Conservation (phyloP, 2,888 invertebrate species). For the Loripinus fragilis region DNA sequence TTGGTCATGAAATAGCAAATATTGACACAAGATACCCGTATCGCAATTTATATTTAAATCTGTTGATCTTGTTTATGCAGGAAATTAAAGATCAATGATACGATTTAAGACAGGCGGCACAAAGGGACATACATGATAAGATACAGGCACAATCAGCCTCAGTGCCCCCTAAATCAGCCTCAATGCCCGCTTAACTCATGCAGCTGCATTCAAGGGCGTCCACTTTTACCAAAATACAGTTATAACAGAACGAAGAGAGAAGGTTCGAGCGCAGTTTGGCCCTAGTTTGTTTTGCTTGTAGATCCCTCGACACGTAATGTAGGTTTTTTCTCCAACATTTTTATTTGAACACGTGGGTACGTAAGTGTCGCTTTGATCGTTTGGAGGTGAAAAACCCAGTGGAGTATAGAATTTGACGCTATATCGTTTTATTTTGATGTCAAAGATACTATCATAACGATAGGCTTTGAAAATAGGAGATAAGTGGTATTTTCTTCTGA, state of each 20-base stretch:
- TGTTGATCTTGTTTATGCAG: conserved; percentile 1
- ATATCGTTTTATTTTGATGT: neutral
- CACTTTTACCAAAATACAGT: no score
- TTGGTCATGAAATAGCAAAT: neutral
- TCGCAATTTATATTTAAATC: neutral
- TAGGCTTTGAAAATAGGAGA: neutral
- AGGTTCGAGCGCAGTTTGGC: no score
- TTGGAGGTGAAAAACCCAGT: neutral
- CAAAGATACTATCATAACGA: neutral
- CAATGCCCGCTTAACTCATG: no score
- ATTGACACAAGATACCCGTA: neutral
- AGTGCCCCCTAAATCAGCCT: no score
- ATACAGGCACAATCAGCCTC: no score
- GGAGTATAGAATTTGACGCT: neutral
- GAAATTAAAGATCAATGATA: conserved; percentile 8
- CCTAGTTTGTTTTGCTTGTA: no score
- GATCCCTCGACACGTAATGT: no score
- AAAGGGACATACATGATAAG: no score
- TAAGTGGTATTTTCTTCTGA: neutral
- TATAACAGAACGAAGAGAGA: no score
- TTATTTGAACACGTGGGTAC: no score
- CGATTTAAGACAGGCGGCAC: neutral
- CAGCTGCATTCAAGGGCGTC: no score
- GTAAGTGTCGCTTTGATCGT: neutral
- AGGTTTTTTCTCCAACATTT: no score